These are phyloP conservation scores for Agonum fuliginosum DNA, from an alignment of 2,888 invertebrate genomes.

Conservation along the genomic window DNA sequence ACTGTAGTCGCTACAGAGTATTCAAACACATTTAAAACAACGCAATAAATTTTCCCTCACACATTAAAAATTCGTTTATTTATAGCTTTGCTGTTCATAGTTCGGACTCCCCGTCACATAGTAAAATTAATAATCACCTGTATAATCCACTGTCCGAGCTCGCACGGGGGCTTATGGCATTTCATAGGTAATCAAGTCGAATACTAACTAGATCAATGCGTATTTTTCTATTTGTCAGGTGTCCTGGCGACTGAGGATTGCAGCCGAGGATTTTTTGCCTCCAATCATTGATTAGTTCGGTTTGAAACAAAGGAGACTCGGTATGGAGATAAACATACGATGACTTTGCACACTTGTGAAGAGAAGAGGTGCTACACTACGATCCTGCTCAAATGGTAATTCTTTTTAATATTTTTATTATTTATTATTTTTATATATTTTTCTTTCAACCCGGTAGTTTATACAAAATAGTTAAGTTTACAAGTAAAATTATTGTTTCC, in stretches of 20 bases:
- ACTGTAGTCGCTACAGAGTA: too few relatives aligned
- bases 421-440: too few relatives aligned
- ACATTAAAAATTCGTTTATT: neutral
- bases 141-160: conserved; percentile 17
- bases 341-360: conserved; percentile 41
- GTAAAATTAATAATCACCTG: conserved; percentile 27
- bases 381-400: neutral
- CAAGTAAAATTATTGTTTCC: too few relatives aligned
- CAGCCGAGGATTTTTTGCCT: conserved; percentile 18
- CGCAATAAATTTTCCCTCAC: too few relatives aligned
- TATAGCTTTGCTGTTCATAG: too few relatives aligned
- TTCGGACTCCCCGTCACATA: neutral
- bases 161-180: conserved; percentile 14
- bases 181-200: conserved; percentile 39
- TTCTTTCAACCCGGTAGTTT: too few relatives aligned
- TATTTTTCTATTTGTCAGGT: conserved; percentile 54
- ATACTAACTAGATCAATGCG: conserved; percentile 48
- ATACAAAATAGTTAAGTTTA: too few relatives aligned
- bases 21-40: too few relatives aligned
- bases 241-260: conserved; percentile 25
- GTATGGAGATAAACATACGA: conserved; percentile 42
- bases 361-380: neutral
- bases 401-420: too few relatives aligned
- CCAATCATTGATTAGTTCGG: conserved; percentile 50
- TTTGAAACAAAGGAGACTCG: conserved; percentile 39